These are phyloP conservation scores for Hydractinia echinata DNA, from an alignment of 30 jellyfish, hydroid and myxozoan species.

Conservation along the genomic window DNA sequence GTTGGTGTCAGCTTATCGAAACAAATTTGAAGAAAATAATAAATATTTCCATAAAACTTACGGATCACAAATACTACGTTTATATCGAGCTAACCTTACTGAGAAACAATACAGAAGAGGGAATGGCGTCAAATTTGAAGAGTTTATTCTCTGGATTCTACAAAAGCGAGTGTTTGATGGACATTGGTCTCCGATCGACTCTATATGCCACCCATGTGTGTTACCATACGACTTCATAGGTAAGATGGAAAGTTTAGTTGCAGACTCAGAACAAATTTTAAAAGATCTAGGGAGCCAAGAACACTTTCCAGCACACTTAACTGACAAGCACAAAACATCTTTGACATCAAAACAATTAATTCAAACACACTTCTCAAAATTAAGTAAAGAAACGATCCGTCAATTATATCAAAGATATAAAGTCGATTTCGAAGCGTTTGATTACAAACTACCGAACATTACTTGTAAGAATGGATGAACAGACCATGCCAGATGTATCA, in stretches of 20 bases:
- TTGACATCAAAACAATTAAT: conserved; percentile 1
- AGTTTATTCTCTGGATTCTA: conserved; percentile 6
- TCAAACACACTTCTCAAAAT: neutral
- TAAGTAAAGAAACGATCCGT: neutral
- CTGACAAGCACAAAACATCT: conserved; percentile 4
- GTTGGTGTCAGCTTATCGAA: conserved; percentile 23
- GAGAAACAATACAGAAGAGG: conserved; percentile 15
- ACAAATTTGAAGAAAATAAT: conserved; percentile 15
- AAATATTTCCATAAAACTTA: neutral
- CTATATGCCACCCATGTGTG: conserved; percentile 15
- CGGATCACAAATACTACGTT: conserved; percentile 11
- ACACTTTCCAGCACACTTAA: neutral
- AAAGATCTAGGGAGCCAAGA: neutral
- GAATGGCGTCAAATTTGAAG: neutral
- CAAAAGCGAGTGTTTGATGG: neutral
- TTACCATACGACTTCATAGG: conserved; percentile 18
- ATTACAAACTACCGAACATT: neutral
- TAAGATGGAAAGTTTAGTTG: conserved; percentile 4
- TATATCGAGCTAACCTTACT: neutral
- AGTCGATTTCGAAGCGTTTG: neutral
- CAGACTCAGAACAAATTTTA: conserved; percentile 7
- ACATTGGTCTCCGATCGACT: conserved; percentile 11
- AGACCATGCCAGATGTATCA: too few species aligned
- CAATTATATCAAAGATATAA: neutral
- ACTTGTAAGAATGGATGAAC: neutral